Conservation (phyloP, 2,797 vertebrate genomes). For the Phaenicophaeus curvirostris region DNA sequence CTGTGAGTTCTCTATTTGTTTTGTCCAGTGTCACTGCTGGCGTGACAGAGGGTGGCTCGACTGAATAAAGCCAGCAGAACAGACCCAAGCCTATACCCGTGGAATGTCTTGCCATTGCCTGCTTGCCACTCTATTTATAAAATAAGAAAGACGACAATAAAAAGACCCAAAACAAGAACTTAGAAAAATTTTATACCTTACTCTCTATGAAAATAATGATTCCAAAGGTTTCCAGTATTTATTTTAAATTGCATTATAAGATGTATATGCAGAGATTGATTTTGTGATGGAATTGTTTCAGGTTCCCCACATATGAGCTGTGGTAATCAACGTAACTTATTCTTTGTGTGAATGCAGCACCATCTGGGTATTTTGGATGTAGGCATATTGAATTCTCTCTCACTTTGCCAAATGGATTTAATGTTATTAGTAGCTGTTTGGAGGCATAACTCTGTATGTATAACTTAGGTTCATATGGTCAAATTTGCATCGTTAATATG, state of each 20-base stretch:
- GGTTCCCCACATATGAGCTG: background rate
- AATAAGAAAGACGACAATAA: background rate
- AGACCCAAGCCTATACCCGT: background rate
- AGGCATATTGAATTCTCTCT: background rate
- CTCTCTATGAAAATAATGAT: constrained; percentile 22
- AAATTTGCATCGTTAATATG: background rate
- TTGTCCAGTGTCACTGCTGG: background rate
- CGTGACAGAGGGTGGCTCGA: background rate
- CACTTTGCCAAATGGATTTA: constrained; percentile 23
- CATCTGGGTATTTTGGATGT: background rate
- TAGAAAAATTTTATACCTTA: constrained; percentile 14
- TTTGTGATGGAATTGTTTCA: constrained; percentile 24
- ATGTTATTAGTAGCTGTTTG: constrained; percentile 27
- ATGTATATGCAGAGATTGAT: background rate
- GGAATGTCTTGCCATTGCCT: constrained; percentile 15
- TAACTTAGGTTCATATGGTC: constrained; percentile 8
- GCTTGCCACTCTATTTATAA: constrained; percentile 39
- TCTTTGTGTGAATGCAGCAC: background rate
- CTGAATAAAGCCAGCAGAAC: constrained; percentile 29
- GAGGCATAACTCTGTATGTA: constrained; percentile 20
- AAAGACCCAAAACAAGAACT: constrained; percentile 70
- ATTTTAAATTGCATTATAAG: background rate
- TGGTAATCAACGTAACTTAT: constrained; percentile 28
- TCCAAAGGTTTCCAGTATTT: constrained; percentile 49
- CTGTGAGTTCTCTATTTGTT: background rate